These are phyloP conservation scores for Synanthedon tipuliformis DNA, from an alignment of 2,888 invertebrate genomes.

Conservation along the genomic window DNA sequence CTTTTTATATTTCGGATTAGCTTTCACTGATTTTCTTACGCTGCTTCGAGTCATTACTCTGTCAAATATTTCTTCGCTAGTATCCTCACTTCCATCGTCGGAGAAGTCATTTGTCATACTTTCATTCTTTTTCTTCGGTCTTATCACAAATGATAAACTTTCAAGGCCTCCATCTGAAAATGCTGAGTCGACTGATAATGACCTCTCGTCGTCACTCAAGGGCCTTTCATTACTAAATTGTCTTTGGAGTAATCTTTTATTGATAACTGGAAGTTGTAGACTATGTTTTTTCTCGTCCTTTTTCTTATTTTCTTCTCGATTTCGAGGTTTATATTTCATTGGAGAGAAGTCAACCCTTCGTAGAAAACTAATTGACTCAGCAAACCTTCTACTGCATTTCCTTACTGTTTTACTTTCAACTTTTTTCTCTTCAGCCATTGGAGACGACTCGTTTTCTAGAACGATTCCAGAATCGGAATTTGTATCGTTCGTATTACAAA, in stretches of 20 bases:
- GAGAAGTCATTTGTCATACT: conserved; percentile 65
- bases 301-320: conserved; percentile 39
- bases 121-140: conserved; percentile 51
- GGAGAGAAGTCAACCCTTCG: conserved; percentile 61
- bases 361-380: conserved; percentile 58
- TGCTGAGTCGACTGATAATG: conserved; percentile 28
- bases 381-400: conserved; percentile 56
- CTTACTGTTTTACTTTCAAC: conserved; percentile 40
- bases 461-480: conserved; percentile 63
- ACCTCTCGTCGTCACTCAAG: conserved; percentile 49
- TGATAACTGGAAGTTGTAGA: conserved; percentile 36
- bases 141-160: conserved; percentile 33
- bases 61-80: conserved; percentile 62
- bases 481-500: conserved; percentile 37
- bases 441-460: conserved; percentile 48
- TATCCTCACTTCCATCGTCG: conserved; percentile 62
- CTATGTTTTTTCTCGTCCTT: conserved; percentile 52
- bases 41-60: conserved; percentile 61
- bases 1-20: conserved; percentile 64
- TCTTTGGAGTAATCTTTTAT: conserved; percentile 29
- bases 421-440: conserved; percentile 34
- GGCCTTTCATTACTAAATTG: conserved; percentile 43
- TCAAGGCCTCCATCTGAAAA: conserved; percentile 42
- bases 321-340: conserved; percentile 56
- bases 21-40: conserved; percentile 55